Evolutionary conservation across 37 sponge, comb jelly and placozoan species (phyloP).

Genomic region (Lycopodina hypogea): DNA sequence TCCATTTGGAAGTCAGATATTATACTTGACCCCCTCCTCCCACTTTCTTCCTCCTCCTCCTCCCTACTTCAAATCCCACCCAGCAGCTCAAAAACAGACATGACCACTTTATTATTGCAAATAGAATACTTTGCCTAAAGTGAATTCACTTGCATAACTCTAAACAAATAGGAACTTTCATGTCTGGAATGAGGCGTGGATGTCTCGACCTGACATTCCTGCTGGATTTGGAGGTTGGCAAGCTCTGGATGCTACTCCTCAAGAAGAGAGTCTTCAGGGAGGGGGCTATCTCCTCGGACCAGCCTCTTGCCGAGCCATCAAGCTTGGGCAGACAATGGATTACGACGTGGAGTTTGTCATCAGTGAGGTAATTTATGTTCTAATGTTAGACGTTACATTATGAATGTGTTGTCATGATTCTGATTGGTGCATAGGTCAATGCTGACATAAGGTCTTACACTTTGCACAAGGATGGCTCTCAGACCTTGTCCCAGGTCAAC

Average conservation of each 20-base stretch:
- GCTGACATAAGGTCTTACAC: constrained; percentile 63
- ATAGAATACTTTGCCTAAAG: background rate
- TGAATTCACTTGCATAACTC: background rate
- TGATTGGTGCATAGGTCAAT: constrained; percentile 50
- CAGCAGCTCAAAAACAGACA: too few species aligned
- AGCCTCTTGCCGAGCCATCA: constrained; percentile 56
- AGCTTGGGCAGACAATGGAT: constrained; percentile 60
- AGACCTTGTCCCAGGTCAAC: constrained; percentile 25
- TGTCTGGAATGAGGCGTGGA: constrained; percentile 84
- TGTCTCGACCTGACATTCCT: constrained; percentile 72
- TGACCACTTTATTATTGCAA: too few species aligned
- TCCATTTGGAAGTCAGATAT: too few species aligned
- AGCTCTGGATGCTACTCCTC: constrained; percentile 78
- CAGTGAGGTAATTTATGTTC: constrained; percentile 55
- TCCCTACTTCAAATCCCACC: too few species aligned
- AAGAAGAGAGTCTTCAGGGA: constrained; percentile 64
- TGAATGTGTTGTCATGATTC: background rate
- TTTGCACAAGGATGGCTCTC: constrained; percentile 23
- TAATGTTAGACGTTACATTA: background rate
- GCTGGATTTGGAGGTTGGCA: constrained; percentile 83
- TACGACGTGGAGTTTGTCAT: constrained; percentile 82
- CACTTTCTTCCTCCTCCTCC: too few species aligned
- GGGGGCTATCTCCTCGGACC: constrained; percentile 71
- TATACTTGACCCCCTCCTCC: too few species aligned
- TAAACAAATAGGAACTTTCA: constrained; percentile 65